Base-by-base conservation (phyloP, 2,113 vertebrate species). In the Pseudorhombus dupliciocellatus region DNA sequence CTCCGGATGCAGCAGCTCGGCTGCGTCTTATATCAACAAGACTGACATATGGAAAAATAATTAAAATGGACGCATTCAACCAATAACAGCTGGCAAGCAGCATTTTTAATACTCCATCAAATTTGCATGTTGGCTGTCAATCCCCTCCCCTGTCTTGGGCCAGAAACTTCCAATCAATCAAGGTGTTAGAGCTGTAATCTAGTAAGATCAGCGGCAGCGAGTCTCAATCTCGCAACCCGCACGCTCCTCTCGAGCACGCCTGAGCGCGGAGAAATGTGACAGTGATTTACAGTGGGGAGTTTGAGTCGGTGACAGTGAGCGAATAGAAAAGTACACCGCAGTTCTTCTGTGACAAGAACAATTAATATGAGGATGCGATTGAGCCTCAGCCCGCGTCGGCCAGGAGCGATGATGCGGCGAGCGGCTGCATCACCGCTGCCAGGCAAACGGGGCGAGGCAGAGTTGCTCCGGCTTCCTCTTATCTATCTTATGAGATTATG, bases 11-110 rank as follows among this genome's bases (percentile, higher is more conserved):
- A 55, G 57, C 48, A 65, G 69, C 82, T 85, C 68, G 73, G 79
- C 78, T 74, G 78, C 55, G 40, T 87, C 83, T 87, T 81, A 76
- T 72, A 85, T 86, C 84, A 88, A 86, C 75, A 67, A 78, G 70
- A 79, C 54, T 87, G 85, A 90, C 83, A 84, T 81, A 84, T 83
- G 78, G 77, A 71, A 81, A 84, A 90, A 89, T 86, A 87, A 90
- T 90, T 86, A 82, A 80, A 90, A 88, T 50, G 40, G 67, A 83
- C 18, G 59, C 77, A 73, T 87, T 89, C 68, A 75, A 81, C 66
- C 80, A 85, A 79, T 79, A 80, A 78, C 79, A 85, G 78, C 70
- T 67, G 80, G 62, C 54, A 14, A 73, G 70, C 31, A 40, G 78
- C 70, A 81, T 86, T 77, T 85, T 83, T 83, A 85, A 85, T 81